Conservation (phyloP, 35 echinoderm and acorn worm genomes). For the Heliocidaris tuberculata region DNA sequence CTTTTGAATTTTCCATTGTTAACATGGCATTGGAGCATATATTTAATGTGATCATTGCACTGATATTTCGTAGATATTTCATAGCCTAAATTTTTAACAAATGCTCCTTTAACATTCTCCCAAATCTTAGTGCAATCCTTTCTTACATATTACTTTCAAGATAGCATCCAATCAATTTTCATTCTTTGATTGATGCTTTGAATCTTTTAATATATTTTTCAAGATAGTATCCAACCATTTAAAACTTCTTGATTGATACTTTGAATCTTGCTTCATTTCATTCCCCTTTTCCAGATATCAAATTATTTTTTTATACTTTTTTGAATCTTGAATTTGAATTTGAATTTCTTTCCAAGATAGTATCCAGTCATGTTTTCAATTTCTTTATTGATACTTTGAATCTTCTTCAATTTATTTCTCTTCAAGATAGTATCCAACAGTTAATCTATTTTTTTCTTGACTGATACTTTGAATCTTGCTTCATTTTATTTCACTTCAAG, state of each 20-base stretch:
- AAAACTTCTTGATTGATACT: background rate
- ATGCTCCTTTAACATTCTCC: background rate
- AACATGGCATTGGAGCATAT: background rate
- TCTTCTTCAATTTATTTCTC: background rate
- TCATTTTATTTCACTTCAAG: background rate
- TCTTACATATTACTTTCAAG: background rate
- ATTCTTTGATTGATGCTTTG: constrained; percentile 24
- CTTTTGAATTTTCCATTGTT: background rate
- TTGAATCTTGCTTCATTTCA: background rate
- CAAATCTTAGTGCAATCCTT: background rate
- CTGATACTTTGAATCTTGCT: constrained; percentile 39
- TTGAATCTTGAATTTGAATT: too few relatives aligned
- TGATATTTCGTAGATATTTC: background rate
- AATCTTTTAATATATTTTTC: background rate
- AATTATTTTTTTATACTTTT: too few relatives aligned
- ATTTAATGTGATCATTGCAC: background rate
- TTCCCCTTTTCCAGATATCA: too few relatives aligned
- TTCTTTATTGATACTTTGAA: background rate
- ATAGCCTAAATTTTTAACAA: background rate
- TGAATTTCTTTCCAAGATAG: background rate
- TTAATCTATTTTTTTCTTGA: background rate
- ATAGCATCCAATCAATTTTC: constrained; percentile 20
- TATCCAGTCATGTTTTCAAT: background rate
- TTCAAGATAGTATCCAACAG: constrained; percentile 32
- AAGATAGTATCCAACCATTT: constrained; percentile 24